Percentiles rank a stretch among this genome's conserved stretches.
These are phyloP conservation scores for Antheraea yamamai DNA, from an alignment of 2,888 invertebrate genomes.

Conservation along the genomic window DNA sequence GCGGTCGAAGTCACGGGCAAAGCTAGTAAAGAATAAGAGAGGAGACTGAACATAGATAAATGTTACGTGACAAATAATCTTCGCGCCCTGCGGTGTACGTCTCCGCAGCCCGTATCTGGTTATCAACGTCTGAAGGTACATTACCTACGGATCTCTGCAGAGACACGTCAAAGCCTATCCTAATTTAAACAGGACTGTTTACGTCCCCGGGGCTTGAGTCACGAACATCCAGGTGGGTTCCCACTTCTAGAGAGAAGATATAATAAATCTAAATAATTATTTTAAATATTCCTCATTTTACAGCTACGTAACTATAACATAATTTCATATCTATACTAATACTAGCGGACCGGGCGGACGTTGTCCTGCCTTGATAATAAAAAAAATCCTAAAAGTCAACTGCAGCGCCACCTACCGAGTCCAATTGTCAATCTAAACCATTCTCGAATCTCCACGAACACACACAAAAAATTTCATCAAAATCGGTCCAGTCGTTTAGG, in stretches of 20 bases:
- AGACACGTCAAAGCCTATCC: conserved; percentile 77
- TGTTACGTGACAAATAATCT: conserved; percentile 1
- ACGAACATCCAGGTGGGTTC: conserved; percentile 38
- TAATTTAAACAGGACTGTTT: conserved; percentile 78
- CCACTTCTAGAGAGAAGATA: conserved; percentile 32
- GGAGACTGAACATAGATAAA: not conserved
- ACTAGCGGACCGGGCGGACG: too few species aligned
- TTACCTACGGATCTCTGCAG: conserved; percentile 47
- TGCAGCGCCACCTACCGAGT: too few species aligned
- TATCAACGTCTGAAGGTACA: conserved; percentile 45
- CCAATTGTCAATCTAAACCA: too few species aligned
- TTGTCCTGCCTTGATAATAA: too few species aligned
- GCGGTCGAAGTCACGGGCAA: too few species aligned
- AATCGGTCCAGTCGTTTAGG: too few species aligned
- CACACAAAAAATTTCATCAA: too few species aligned
- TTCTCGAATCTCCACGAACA: too few species aligned
- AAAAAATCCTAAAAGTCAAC: too few species aligned
- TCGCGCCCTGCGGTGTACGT: conserved; percentile 2
- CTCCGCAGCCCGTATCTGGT: conserved; percentile 30
- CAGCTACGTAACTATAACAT: not conserved
- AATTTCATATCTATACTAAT: too few species aligned
- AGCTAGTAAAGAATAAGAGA: not conserved
- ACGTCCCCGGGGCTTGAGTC: conserved; percentile 61
- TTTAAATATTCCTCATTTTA: not conserved
- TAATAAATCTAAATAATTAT: not conserved